Percentiles rank a stretch among this genome's conserved stretches.
Conservation (phyloP, 2,797 vertebrate genomes). For the Catharus ustulatus region DNA sequence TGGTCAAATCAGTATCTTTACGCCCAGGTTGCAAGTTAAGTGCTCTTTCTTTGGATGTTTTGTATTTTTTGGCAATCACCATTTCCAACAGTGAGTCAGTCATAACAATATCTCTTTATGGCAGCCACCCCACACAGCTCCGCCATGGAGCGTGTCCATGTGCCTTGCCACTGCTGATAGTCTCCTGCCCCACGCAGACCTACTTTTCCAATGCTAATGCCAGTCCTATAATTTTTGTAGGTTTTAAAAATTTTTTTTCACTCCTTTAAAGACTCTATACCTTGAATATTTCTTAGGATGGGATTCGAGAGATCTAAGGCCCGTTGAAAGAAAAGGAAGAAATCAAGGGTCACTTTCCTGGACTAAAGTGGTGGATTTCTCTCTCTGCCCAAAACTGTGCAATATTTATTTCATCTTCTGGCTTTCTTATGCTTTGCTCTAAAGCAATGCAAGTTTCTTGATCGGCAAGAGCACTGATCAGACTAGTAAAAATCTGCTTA, state of each 20-base stretch:
- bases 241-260: too few species aligned
- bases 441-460: background rate
- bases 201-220: background rate
- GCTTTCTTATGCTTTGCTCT: background rate
- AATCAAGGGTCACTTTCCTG: background rate
- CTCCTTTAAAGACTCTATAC: background rate
- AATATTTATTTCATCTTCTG: background rate
- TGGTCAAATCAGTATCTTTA: background rate
- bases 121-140: background rate
- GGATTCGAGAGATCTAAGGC: background rate
- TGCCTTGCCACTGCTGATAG: background rate
- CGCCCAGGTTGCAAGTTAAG: background rate
- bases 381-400: background rate
- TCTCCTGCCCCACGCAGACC: background rate
- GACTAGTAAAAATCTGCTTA: slow-evolving; percentile 26
- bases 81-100: background rate
- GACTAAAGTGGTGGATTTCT: background rate
- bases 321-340: background rate
- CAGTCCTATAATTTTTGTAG: background rate
- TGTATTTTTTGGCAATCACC: background rate
- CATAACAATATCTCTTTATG: background rate
- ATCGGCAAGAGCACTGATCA: background rate
- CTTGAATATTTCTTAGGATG: background rate
- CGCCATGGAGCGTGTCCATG: accelerated
- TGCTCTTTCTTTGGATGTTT: background rate